phyloP scores from a whole-genome alignment of 2,797 vertebrate genomes.

The Acipenser ruthenus region DNA sequence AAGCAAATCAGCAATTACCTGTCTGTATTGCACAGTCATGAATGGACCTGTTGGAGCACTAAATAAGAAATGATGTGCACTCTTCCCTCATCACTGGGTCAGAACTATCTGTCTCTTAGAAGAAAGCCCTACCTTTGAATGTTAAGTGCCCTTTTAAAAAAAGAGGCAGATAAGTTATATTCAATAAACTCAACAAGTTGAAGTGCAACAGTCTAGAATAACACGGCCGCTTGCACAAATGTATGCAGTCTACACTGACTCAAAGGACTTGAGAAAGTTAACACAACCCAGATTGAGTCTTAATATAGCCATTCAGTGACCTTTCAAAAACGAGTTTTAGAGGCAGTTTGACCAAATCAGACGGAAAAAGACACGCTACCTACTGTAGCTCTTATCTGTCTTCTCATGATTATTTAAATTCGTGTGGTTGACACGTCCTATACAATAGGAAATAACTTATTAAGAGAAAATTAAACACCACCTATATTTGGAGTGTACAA shows the following conservation, averaged over 20 bases:
- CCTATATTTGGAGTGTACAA: too few relatives aligned
- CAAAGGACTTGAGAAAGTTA: not conserved
- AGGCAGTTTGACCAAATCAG: too few relatives aligned
- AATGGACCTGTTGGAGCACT: conserved; percentile 62
- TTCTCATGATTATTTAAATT: too few relatives aligned
- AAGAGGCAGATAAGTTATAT: conserved; percentile 49
- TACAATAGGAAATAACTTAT: too few relatives aligned
- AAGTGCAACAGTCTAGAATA: conserved; percentile 40
- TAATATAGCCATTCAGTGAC: not conserved
- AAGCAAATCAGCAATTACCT: conserved; percentile 66
- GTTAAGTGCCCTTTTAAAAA: conserved; percentile 50
- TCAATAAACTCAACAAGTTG: conserved; percentile 54
- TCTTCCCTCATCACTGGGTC: conserved; percentile 46
- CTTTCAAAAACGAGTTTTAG: not conserved
- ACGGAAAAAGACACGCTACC: too few relatives aligned
- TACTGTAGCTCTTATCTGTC: too few relatives aligned
- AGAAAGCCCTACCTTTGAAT: conserved; percentile 55
- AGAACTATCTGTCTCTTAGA: conserved; percentile 54
- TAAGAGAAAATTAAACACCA: too few relatives aligned
- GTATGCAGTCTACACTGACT: conserved; percentile 24
- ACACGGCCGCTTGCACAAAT: conserved; percentile 21
- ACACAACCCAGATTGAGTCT: not conserved
- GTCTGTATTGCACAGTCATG: conserved; percentile 56
- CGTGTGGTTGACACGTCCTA: too few relatives aligned
- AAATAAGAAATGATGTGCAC: conserved; percentile 49